A percentile compares a stretch with the other conserved stretches of the same genome.
Conservation (phyloP, 2,113 vertebrate genomes). For the Peromyscus maniculatus region DNA sequence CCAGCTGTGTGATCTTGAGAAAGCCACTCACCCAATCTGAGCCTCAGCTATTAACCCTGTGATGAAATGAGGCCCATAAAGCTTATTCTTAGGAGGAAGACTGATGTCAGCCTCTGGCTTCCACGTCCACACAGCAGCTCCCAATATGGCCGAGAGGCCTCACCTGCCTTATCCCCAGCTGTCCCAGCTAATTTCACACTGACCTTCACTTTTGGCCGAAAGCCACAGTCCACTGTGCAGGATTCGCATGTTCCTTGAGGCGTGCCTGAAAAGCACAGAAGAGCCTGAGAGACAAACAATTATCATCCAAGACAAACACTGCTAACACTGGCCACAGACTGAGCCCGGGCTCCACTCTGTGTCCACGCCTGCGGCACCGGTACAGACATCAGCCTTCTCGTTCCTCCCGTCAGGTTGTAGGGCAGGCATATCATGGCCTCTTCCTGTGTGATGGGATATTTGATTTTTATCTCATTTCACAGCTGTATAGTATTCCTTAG, state of each 20-base stretch:
- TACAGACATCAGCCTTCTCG: not conserved
- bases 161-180: fast-evolving
- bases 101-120: not conserved
- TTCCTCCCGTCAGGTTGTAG: not conserved
- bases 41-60: not conserved
- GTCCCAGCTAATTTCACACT: constrained; percentile 26
- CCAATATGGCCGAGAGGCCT: not conserved
- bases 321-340: not conserved
- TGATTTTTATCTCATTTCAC: not conserved
- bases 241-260: constrained; percentile 59
- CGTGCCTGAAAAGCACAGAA: constrained; percentile 52
- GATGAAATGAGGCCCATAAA: not conserved
- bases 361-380: fast-evolving
- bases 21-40: not conserved
- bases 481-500: not conserved
- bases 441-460: not conserved
- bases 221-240: constrained; percentile 40
- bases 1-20: not conserved
- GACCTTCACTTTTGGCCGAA: constrained; percentile 1
- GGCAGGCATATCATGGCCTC: not conserved
- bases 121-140: not conserved
- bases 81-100: not conserved
- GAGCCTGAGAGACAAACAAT: constrained; percentile 53
- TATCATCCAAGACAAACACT: not conserved
- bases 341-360: not conserved